Evolutionary conservation across 2,888 invertebrate genomes (phyloP), one percentile per base, ranked within the genome.

Genomic region (Erpobdella octoculata): DNA sequence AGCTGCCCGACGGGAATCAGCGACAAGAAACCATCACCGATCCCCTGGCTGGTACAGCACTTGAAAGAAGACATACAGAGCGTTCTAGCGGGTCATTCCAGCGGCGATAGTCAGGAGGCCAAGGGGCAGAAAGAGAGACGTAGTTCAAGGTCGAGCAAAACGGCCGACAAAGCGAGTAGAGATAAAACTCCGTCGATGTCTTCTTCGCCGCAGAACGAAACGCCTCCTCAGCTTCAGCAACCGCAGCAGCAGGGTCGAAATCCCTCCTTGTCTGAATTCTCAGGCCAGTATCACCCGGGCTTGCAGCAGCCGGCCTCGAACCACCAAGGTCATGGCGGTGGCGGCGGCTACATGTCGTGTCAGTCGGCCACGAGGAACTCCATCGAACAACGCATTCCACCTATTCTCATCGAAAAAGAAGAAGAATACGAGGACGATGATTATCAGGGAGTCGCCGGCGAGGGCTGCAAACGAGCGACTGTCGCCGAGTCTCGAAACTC

Each of bases 331-430:
- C 35, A 31, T 15, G n/a, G n/a, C 62, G 33, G 28, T 28, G 31
- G 35, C 35, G 35, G 62, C 1, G n/a, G 28, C 62, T 8, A 33
- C 8, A 31, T 6, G 4, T 62, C 62, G 62, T 31, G 35, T 62
- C 31, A 62, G 31, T 33, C 35, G 31, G 62, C 31, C 6, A n/a
- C 62, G n/a, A 28, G 36, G 36, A 58, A 33, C 35, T 31, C 69
- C 31, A 69, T 69, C n/a, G 33, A 53, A 33, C 33, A 58, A n/a
- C 69, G 69, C 53, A 69, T 69, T 35, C 69, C 69, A 2, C 69
- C 69, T 8, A 69, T 69, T 46, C 35, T 69, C 5, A 4, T 69
- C 15, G 69, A 69, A 46, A 48, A 69, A n/a, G 69, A 69, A 31
- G 69, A 69, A 35, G 69, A 46, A 5, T 28, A 31, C 35, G 9